Conservation (phyloP, 2,888 invertebrate species). For the Cheilosia vulpina region DNA sequence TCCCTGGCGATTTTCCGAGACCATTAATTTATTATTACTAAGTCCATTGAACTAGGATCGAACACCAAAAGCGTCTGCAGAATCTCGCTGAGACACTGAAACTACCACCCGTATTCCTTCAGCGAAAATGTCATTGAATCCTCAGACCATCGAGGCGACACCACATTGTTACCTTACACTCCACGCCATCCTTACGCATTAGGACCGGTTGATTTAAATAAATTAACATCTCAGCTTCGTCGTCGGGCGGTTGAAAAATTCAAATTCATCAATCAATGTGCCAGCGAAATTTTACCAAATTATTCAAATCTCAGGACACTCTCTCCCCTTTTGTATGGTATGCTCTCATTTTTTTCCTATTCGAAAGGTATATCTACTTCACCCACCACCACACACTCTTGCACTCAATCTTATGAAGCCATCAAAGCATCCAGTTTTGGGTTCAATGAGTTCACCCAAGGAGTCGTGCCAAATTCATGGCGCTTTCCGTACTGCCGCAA, state of each 20-base stretch:
- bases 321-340: background rate
- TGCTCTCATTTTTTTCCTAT: background rate
- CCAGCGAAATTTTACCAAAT: conserved; percentile 58
- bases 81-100: background rate
- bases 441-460: conserved; percentile 62
- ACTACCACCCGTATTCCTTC: conserved; percentile 16
- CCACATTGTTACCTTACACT: conserved; percentile 2
- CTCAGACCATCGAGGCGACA: background rate
- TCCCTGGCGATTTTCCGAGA: background rate
- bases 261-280: conserved; percentile 60
- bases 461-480: conserved; percentile 16
- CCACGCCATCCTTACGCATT: conserved; percentile 57
- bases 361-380: background rate
- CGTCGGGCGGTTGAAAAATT: conserved; percentile 48
- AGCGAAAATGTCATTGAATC: background rate
- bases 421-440: conserved; percentile 53
- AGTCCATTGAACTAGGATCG: background rate
- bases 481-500: conserved; percentile 19
- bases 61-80: background rate
- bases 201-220: conserved; percentile 66
- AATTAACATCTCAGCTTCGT: conserved; percentile 52
- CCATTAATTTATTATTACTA: background rate
- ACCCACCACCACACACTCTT: background rate
- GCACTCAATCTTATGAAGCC: conserved; percentile 44
- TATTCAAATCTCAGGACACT: conserved; percentile 60